Conservation (phyloP, 2,797 vertebrate species). For the Paguma larvata region DNA sequence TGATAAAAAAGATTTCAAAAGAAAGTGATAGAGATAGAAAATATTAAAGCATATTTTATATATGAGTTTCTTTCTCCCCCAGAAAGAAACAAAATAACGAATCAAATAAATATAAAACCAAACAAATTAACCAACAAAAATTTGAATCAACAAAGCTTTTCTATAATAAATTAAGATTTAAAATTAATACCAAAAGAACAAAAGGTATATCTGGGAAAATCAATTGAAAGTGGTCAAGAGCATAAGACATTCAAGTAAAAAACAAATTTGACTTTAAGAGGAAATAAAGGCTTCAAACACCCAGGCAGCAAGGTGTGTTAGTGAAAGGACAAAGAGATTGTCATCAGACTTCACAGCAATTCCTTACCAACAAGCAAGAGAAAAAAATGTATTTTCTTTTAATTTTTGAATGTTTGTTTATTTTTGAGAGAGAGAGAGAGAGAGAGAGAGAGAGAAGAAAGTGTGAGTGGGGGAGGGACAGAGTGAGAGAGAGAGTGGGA, state of each 20-base stretch:
- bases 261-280: background rate
- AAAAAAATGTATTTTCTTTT: background rate
- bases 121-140: background rate
- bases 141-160: background rate
- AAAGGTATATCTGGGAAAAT: background rate
- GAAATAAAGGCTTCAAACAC: background rate
- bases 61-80: background rate
- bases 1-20: background rate
- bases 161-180: background rate
- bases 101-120: background rate
- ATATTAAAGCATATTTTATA: background rate
- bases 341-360: background rate
- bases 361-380: background rate
- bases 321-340: background rate
- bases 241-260: background rate
- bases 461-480: too few species aligned
- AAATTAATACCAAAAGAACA: background rate
- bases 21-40: background rate
- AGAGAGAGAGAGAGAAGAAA: too few species aligned
- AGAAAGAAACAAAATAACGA: background rate
- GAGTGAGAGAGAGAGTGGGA: too few species aligned
- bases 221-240: background rate
- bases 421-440: too few species aligned
- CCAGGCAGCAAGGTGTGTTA: background rate
- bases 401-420: too few species aligned